Evolutionary conservation across 2,797 vertebrate species (phyloP), one percentile per base, ranked within the genome.

Genomic region (Pseudochirops corinnae): DNA sequence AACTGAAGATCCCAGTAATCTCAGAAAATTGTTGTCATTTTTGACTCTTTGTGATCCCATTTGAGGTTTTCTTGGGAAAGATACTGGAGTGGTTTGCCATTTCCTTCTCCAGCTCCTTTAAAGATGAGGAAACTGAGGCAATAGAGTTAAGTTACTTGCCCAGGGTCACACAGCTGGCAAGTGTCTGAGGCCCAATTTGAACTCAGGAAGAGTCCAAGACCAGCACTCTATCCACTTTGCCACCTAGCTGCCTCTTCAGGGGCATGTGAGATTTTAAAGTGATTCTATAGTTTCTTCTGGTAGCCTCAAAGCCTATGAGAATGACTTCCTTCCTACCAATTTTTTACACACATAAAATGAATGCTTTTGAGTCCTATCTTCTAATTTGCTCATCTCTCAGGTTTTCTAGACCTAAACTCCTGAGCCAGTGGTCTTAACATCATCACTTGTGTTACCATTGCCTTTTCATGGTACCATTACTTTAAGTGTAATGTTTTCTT

Each of bases 401-500:
- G 33, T 92, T 74, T 52, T 53, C 62, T 55, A 39, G 9, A 0
- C 26, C 28, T 33, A 29, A 92, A 93, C 55, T 33, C 24, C 74
- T 14, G 6, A 46, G 91, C 46, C 13, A 18, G 1, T 0, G 6
- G 1, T 92, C 53, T 95, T 74, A 91, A 56, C 39, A 4, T 87
- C 50, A 18, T 39, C 0, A 24, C n/a, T 90, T 90, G 14, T 67
- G n/a, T 50, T 94, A n/a, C 46, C 28, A 11, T 13, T 55, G 96
- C 52, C 21, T 28, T 94, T 94, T 91, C 57, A 33, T 92, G 55
- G 94, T 55, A 55, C 53, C 94, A 90, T 92, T 56, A 13, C 92
- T 94, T 56, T 58, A 90, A 62, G 62, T 26, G 16, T n/a, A 90
- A 93, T 91, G 93, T 29, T 92, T 93, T 95, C 52, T 96, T 95